A percentile compares a stretch with the other conserved stretches of the same genome.
These are phyloP conservation scores for Brachionus calyciflorus DNA, from an alignment of 1,140 invertebrate species.

Conservation along the genomic window DNA sequence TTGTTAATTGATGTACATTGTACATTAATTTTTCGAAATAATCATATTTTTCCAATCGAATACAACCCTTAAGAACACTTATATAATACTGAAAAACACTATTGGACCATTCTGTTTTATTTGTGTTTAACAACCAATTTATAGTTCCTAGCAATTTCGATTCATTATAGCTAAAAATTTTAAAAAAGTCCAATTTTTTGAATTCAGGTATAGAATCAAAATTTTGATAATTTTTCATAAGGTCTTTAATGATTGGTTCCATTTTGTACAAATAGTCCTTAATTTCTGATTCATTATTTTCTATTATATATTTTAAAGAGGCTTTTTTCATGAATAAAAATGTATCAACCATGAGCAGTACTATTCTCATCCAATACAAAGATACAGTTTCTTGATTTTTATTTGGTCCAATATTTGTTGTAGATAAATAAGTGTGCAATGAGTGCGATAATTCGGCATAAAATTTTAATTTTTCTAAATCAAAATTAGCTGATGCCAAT, in stretches of 20 bases:
- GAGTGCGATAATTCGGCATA: not conserved
- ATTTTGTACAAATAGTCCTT: not conserved
- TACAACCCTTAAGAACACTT: not conserved
- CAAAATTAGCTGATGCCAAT: not conserved
- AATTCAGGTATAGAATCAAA: conserved; percentile 25
- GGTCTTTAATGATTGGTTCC: not conserved
- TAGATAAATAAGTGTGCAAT: not conserved
- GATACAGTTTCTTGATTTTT: not conserved
- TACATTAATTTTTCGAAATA: conserved; percentile 10
- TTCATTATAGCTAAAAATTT: conserved; percentile 12
- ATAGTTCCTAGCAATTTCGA: not conserved
- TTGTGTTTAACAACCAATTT: not conserved
- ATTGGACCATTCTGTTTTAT: not conserved
- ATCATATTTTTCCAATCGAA: not conserved
- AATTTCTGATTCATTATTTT: not conserved
- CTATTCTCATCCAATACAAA: not conserved
- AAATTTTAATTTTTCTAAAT: conserved; percentile 1
- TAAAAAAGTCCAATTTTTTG: conserved; percentile 14
- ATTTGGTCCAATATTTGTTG: not conserved
- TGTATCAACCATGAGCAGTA: not conserved
- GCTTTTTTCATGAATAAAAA: conserved; percentile 24
- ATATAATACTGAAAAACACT: not conserved
- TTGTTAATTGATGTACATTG: not conserved
- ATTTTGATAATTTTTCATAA: conserved; percentile 32
- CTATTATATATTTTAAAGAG: conserved; percentile 1